Evolutionary conservation across 2,797 vertebrate species (phyloP).

Genomic region (Protonibea diacanthus): DNA sequence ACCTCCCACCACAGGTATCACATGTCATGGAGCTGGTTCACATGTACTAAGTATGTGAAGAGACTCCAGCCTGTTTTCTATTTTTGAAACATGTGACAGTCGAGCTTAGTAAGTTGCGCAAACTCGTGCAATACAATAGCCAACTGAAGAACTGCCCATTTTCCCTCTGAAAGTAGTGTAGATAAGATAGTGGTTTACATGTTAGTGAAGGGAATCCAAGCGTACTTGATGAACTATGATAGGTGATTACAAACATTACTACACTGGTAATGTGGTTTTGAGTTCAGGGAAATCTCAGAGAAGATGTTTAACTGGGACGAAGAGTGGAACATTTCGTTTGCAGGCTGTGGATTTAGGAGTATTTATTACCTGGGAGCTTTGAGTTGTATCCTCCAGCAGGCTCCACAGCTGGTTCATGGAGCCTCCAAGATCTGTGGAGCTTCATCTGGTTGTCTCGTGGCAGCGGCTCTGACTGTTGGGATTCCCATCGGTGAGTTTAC

Average conservation of each 20-base stretch:
- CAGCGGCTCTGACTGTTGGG: conserved; percentile 82
- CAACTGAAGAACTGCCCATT: neutral
- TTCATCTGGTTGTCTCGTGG: conserved; percentile 89
- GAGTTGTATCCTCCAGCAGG: conserved; percentile 87
- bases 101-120: conserved; percentile 37
- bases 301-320: conserved; percentile 53
- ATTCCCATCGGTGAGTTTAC: conserved; percentile 85
- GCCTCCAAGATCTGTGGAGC: conserved; percentile 87
- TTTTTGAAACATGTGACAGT: conserved; percentile 41
- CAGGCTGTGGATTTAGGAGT: conserved; percentile 92
- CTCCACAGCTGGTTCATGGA: conserved; percentile 83
- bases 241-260: neutral
- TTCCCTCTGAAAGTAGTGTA: neutral
- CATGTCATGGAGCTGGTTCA: neutral
- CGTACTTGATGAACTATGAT: conserved; percentile 8
- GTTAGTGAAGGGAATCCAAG: neutral
- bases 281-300: conserved; percentile 1
- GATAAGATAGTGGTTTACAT: neutral
- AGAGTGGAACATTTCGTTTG: conserved; percentile 91
- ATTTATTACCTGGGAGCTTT: conserved; percentile 90
- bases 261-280: neutral
- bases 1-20: neutral
- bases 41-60: neutral
- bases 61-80: conserved; percentile 21
- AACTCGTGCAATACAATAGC: neutral